Evolutionary conservation across 2,888 invertebrate species (phyloP).

Genomic region (Eustalomyia histrio): DNA sequence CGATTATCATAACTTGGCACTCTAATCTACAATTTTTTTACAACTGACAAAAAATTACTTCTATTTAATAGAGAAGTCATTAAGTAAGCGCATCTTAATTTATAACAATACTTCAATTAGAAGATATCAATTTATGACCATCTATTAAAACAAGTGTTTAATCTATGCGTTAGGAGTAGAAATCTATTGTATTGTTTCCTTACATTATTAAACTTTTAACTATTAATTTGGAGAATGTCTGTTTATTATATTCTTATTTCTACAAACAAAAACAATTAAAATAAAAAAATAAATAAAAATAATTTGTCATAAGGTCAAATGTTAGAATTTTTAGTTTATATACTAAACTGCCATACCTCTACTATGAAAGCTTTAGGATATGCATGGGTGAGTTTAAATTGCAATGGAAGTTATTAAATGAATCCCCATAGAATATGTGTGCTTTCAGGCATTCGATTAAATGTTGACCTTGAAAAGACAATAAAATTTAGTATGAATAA

Average conservation of each 20-base stretch:
- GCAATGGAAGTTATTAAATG: conserved; percentile 34
- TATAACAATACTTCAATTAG: too few species aligned
- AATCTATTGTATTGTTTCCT: not conserved
- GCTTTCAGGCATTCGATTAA: conserved; percentile 1
- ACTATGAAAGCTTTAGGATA: not conserved
- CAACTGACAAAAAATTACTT: too few species aligned
- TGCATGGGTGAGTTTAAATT: conserved; percentile 54
- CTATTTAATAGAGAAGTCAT: too few species aligned
- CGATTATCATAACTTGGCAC: too few species aligned
- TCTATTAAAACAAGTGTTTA: not conserved
- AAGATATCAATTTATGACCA: too few species aligned
- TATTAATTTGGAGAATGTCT: not conserved
- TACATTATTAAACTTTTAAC: not conserved
- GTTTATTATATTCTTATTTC: not conserved
- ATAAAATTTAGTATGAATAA: not conserved
- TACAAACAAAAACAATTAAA: conserved; percentile 24
- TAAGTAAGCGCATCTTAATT: too few species aligned
- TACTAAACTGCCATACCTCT: not conserved
- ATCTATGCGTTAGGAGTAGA: not conserved
- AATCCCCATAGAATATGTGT: conserved; percentile 15
- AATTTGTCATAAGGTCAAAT: conserved; percentile 33
- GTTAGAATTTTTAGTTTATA: not conserved
- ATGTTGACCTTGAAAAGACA: conserved; percentile 19
- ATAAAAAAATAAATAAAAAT: conserved; percentile 21
- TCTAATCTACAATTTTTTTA: too few species aligned